phyloP scores from a whole-genome alignment of 2,113 vertebrate genomes.

The Anser cygnoides region DNA sequence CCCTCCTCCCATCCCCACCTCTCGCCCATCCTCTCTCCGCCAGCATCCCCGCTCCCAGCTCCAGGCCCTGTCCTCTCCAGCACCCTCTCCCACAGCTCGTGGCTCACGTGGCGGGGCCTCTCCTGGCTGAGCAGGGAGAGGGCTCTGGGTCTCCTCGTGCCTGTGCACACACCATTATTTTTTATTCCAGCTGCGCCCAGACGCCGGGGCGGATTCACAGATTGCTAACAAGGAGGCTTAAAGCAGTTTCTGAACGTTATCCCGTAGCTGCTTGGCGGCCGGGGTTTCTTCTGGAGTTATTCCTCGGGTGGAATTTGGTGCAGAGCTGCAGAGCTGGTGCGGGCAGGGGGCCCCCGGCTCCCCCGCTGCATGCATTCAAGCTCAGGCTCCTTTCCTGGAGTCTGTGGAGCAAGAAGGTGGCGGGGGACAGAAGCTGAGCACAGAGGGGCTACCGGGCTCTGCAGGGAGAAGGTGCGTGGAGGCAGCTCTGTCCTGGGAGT shows the following conservation, averaged over 20 bases:
- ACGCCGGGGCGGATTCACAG: rapidly evolving
- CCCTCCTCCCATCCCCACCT: background rate
- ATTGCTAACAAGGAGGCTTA: background rate
- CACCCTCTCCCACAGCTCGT: background rate
- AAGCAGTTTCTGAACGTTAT: background rate
- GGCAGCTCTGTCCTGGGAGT: background rate
- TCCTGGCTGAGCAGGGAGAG: background rate
- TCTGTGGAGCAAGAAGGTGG: background rate
- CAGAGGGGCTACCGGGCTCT: background rate
- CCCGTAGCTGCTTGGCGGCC: rapidly evolving
- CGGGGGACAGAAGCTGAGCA: background rate
- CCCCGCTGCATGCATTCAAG: background rate
- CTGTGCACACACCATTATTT: background rate
- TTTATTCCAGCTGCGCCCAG: background rate
- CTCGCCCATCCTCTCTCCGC: background rate
- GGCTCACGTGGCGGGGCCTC: background rate
- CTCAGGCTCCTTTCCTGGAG: background rate
- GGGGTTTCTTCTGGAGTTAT: background rate
- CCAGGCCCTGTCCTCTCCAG: background rate
- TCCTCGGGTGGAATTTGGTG: rapidly evolving
- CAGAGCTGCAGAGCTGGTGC: background rate
- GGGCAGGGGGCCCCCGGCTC: background rate
- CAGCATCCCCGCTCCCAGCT: background rate
- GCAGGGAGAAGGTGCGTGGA: background rate
- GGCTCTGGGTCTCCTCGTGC: background rate